These are phyloP conservation scores for Palythoa caribaeorum DNA, from an alignment of 92 coral and sea anemone genomes.

Conservation along the genomic window DNA sequence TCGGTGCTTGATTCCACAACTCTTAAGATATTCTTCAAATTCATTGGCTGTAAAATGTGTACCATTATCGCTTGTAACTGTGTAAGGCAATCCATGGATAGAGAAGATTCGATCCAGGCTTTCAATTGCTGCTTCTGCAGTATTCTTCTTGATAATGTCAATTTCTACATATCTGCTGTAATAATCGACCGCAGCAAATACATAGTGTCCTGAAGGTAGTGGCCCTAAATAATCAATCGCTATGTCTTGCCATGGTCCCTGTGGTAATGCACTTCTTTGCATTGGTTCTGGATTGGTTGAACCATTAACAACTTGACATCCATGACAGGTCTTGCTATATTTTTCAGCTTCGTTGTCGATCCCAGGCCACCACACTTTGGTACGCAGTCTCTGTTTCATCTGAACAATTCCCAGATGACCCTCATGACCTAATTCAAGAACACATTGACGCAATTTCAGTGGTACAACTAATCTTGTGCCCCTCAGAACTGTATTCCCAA, in stretches of 20 bases:
- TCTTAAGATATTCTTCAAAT: conserved; percentile 23
- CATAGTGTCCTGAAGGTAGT: conserved; percentile 60
- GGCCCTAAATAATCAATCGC: conserved; percentile 64
- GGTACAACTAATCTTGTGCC: conserved; percentile 54
- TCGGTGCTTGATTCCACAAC: conserved; percentile 39
- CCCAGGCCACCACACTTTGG: conserved; percentile 73
- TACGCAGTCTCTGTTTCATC: conserved; percentile 53
- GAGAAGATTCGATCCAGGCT: conserved; percentile 60
- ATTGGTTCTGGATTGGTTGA: conserved; percentile 53
- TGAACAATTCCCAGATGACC: conserved; percentile 59
- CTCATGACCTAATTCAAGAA: conserved; percentile 47
- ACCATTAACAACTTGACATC: conserved; percentile 64
- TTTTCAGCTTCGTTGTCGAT: conserved; percentile 66
- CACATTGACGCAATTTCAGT: conserved; percentile 36
- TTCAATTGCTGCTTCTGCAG: conserved; percentile 51
- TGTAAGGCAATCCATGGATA: conserved; percentile 56
- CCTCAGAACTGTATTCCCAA: conserved; percentile 49
- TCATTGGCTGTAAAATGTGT: conserved; percentile 22
- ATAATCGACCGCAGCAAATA: conserved; percentile 63
- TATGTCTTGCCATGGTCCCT: conserved; percentile 55
- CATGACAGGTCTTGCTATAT: conserved; percentile 60
- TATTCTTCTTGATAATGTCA: conserved; percentile 48
- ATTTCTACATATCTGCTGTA: conserved; percentile 67
- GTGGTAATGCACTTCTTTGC: conserved; percentile 51
- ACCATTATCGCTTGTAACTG: conserved; percentile 52